A percentile compares a stretch with the other conserved stretches of the same genome.
Evolutionary conservation across 2,113 vertebrate species (phyloP).

Genomic region (Alosa alosa): DNA sequence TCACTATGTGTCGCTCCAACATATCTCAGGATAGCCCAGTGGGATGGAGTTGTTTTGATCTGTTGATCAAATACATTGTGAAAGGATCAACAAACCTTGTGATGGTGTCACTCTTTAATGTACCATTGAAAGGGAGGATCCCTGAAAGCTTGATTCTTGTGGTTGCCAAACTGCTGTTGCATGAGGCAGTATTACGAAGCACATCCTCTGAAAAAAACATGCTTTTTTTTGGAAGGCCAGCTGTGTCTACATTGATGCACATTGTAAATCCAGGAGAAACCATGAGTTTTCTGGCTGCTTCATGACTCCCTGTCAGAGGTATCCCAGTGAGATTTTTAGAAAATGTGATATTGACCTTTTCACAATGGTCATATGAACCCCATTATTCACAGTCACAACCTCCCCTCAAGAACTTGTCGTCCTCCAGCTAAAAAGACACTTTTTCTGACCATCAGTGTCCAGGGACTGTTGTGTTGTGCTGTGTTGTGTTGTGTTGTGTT

Average conservation of each 20-base stretch:
- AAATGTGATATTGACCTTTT: neutral
- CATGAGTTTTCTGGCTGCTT: neutral
- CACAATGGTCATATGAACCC: neutral
- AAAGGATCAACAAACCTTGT: neutral
- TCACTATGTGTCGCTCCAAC: neutral
- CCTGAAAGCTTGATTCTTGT: neutral
- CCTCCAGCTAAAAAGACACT: neutral
- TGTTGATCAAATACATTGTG: neutral
- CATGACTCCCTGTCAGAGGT: neutral
- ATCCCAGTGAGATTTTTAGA: neutral
- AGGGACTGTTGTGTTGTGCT: neutral
- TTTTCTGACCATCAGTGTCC: too few relatives aligned
- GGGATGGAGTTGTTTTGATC: neutral
- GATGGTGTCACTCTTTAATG: neutral
- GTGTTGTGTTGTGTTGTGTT: neutral
- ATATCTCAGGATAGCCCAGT: conserved; percentile 5
- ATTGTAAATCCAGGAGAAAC: neutral
- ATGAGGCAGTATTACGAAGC: neutral
- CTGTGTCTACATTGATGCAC: neutral
- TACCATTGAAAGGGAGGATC: neutral
- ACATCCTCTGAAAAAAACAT: neutral
- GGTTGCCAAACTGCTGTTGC: neutral
- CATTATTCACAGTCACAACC: neutral
- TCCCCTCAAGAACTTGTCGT: neutral
- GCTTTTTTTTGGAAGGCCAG: neutral